Evolutionary conservation across 2,113 vertebrate species (phyloP).

Genomic region (Corynorhinus townsendii): DNA sequence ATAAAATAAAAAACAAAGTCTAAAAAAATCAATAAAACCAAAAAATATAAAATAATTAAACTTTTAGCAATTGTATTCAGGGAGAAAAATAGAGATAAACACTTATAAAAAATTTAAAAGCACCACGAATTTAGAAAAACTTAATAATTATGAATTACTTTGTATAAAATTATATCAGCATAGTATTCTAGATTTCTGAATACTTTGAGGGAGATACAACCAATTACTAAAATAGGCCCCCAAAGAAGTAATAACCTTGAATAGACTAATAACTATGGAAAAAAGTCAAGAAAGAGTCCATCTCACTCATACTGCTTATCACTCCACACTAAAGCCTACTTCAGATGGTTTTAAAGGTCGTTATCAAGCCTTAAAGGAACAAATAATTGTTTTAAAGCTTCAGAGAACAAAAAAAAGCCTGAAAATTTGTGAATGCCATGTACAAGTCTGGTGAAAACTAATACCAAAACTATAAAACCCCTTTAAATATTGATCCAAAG

Average conservation of each 20-base stretch:
- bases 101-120: not conserved
- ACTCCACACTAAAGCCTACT: not conserved
- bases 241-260: not conserved
- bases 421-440: not conserved
- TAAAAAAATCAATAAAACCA: not conserved
- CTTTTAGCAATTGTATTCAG: not conserved
- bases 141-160: not conserved
- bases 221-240: not conserved
- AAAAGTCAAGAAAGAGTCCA: not conserved
- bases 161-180: not conserved
- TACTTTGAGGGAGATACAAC: not conserved
- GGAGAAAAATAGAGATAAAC: not conserved
- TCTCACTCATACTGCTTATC: not conserved
- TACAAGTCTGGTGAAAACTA: not conserved
- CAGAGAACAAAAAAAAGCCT: not conserved
- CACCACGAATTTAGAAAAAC: not conserved
- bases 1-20: not conserved
- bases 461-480: not conserved
- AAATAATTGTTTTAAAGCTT: not conserved
- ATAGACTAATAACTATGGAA: not conserved
- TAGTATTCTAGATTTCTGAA: not conserved
- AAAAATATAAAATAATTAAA: not conserved
- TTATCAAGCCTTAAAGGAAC: not conserved
- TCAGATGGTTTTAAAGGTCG: not conserved
- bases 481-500: not conserved